Conservation (phyloP, 2,797 vertebrate species). For the Micrastur ruficollis region DNA sequence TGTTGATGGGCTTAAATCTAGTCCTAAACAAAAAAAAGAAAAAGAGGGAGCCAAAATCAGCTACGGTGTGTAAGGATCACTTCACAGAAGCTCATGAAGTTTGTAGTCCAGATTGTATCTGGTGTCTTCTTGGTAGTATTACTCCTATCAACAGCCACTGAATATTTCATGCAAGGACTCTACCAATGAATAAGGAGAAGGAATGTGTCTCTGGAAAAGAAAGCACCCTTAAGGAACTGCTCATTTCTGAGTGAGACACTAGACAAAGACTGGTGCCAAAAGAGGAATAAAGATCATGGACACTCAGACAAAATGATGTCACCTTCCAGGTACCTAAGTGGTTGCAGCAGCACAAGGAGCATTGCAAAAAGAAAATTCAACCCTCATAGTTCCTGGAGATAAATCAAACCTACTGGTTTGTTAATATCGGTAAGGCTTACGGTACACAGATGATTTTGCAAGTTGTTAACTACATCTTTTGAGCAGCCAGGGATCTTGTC, state of each 20-base stretch:
- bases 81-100: neutral
- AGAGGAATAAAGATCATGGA: neutral
- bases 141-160: neutral
- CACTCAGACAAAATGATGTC: neutral
- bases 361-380: neutral
- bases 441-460: neutral
- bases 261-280: neutral
- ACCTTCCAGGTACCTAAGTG: neutral
- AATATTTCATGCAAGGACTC: neutral
- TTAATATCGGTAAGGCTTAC: neutral
- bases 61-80: neutral
- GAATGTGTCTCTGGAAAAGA: neutral
- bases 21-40: neutral
- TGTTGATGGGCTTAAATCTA: neutral
- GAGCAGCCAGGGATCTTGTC: neutral
- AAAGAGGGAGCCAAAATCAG: neutral
- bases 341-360: neutral
- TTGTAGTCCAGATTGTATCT: neutral
- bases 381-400: neutral
- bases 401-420: neutral
- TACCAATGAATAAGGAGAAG: neutral
- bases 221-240: neutral
- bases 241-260: neutral
- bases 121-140: neutral
- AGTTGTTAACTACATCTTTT: neutral